Conservation (phyloP, 2,888 invertebrate genomes). For the Eumerus sabulonum region DNA sequence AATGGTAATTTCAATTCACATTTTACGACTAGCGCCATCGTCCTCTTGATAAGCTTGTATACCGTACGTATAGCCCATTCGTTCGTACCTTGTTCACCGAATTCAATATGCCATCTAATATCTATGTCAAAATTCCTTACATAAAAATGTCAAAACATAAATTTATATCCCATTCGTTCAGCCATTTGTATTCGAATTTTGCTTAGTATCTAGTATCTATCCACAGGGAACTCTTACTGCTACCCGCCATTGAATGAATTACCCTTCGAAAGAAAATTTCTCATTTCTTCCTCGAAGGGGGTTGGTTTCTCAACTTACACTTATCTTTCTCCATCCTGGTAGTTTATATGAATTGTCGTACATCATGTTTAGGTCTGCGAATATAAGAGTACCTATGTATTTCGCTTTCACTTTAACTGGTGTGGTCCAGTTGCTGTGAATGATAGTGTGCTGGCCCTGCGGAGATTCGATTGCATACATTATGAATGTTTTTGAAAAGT, state of each 20-base stretch:
- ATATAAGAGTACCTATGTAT: neutral
- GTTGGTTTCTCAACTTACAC: slow-evolving; percentile 30
- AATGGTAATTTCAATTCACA: slow-evolving; percentile 40
- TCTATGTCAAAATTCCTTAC: slow-evolving; percentile 61
- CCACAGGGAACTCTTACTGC: slow-evolving; percentile 59
- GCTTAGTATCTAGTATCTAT: slow-evolving; percentile 24
- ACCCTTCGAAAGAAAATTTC: slow-evolving; percentile 42
- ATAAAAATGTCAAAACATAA: slow-evolving; percentile 67
- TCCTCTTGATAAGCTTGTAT: too few species aligned
- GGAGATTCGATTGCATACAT: slow-evolving; percentile 58
- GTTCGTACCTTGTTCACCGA: slow-evolving; percentile 41
- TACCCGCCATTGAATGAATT: slow-evolving; percentile 53
- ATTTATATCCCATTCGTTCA: slow-evolving; percentile 57
- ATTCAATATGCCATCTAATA: slow-evolving; percentile 64
- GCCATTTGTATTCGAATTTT: slow-evolving; percentile 51
- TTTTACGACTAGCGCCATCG: slow-evolving; percentile 17
- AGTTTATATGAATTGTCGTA: slow-evolving; percentile 28
- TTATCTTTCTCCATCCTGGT: neutral
- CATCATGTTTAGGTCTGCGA: slow-evolving; percentile 23
- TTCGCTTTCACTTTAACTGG: slow-evolving; percentile 44
- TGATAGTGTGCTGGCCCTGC: slow-evolving; percentile 10
- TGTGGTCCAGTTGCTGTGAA: neutral
- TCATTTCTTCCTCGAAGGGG: slow-evolving; percentile 37
- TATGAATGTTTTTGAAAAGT: slow-evolving; percentile 23
- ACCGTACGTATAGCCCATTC: too few species aligned